Base-by-base conservation (phyloP, 2,113 vertebrate species). In the Sturnus vulgaris region DNA sequence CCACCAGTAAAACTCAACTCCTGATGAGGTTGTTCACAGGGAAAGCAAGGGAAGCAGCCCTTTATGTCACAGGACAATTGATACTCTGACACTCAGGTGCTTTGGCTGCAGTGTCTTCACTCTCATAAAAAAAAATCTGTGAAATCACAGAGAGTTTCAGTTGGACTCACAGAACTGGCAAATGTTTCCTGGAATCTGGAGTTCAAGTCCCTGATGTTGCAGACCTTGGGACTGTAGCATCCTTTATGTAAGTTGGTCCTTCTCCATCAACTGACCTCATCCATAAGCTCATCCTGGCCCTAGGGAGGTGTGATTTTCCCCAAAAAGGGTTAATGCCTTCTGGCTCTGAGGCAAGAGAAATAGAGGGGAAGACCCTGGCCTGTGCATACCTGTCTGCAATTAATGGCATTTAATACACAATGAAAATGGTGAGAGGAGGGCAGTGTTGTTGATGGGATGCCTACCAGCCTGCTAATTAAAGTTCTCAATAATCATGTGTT, bases 191-290 rank as follows among this genome's bases (percentile, higher is more conserved):
- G 37, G 40, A 46, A 49, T 10, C 5, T 21, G 21, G 20, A 57
- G 37, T 57, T 76, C 5, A 15, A 33, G 50, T n/a, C 44, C 7
- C 30, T 78, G 33, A 10, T 42, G 1, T 28, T 39, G 27, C 56
- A 85, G 72, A 4, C 21, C 19, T 15, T 0, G 4, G 8, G 17
- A 27, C 25, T 0, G 0, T 31, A 33, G 31, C 42, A 44, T 22
- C 30, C 27, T 60, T 70, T 57, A 6, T 5, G 0, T 31, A 35
- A 39, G 2, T 2, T 78, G 21, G 12, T 64, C 33, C 14, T 12
- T 39, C 44, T 87, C 33, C 53, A 47, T 11, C 42, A 63, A 6
- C 37, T 78, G 22, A 31, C 46, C 33, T 70, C 57, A 27, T 63
- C 70, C 50, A 18, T 46, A 24, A 75, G 4, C 14, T 93, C 42